Evolutionary conservation across 1,140 invertebrate genomes (phyloP).

Genomic region (Cyclargus thomasi): DNA sequence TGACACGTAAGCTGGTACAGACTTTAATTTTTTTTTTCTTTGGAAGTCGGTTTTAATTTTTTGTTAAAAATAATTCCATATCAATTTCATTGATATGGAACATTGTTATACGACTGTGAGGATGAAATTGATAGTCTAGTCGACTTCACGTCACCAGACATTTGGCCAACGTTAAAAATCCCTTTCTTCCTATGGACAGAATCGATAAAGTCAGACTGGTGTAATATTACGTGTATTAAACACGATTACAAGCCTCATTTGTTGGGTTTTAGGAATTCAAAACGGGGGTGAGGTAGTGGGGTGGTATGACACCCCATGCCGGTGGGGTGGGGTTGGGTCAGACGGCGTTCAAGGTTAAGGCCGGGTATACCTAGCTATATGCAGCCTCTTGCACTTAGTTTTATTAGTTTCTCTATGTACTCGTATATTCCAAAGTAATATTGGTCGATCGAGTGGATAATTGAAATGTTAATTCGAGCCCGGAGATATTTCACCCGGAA

Average conservation of each 20-base stretch:
- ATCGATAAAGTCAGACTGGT: slow-evolving; percentile 7
- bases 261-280: slow-evolving; percentile 36
- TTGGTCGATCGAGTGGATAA: not conserved
- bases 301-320: slow-evolving; percentile 7
- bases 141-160: too few species aligned
- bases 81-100: too few species aligned
- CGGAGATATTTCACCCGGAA: not conserved
- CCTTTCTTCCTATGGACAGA: not conserved
- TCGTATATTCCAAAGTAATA: slow-evolving; percentile 16
- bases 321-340: slow-evolving; percentile 39
- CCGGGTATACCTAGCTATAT: slow-evolving; percentile 34
- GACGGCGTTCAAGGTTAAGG: slow-evolving; percentile 69
- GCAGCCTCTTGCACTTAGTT: slow-evolving; percentile 21
- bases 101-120: too few species aligned
- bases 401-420: slow-evolving; percentile 15
- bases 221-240: slow-evolving; percentile 42
- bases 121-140: too few species aligned
- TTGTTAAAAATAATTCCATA: too few species aligned
- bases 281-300: not conserved
- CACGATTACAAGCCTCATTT: slow-evolving; percentile 48
- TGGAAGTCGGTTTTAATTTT: too few species aligned
- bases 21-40: too few species aligned
- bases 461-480: not conserved
- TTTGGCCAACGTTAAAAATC: not conserved
- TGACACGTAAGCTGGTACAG: too few species aligned